Evolutionary conservation across 2,797 vertebrate genomes (phyloP).

Genomic region (Catamblyrhynchus diadema): DNA sequence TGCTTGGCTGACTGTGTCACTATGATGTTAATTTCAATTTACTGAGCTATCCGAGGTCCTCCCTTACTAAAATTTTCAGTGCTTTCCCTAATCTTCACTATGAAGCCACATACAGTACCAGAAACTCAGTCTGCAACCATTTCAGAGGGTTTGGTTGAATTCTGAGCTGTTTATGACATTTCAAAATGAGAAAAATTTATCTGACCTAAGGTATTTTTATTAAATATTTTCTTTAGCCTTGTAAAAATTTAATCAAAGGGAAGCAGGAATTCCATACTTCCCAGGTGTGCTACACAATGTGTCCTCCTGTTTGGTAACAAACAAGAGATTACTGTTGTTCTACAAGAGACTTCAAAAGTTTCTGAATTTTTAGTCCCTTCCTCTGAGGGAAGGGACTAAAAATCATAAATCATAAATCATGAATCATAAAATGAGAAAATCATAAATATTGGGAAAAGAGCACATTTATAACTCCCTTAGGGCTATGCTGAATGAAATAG

Average conservation of each 20-base stretch:
- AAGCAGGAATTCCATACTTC: not conserved
- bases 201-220: not conserved
- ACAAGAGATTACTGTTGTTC: not conserved
- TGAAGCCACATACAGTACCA: not conserved
- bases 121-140: not conserved
- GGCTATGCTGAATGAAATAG: not conserved
- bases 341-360: not conserved
- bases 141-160: not conserved
- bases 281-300: not conserved
- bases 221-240: not conserved
- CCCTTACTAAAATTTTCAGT: not conserved
- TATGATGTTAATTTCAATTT: not conserved
- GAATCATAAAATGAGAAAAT: not conserved
- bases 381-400: not conserved
- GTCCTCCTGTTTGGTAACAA: not conserved
- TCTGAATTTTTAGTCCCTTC: not conserved
- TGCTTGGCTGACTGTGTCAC: not conserved
- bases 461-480: not conserved
- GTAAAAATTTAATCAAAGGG: not conserved
- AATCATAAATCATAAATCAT: not conserved
- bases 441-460: not conserved
- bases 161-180: not conserved
- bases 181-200: not conserved
- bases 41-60: not conserved
- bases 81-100: not conserved